Conservation (phyloP, 2,113 vertebrate genomes). For the Camelus dromedarius region DNA sequence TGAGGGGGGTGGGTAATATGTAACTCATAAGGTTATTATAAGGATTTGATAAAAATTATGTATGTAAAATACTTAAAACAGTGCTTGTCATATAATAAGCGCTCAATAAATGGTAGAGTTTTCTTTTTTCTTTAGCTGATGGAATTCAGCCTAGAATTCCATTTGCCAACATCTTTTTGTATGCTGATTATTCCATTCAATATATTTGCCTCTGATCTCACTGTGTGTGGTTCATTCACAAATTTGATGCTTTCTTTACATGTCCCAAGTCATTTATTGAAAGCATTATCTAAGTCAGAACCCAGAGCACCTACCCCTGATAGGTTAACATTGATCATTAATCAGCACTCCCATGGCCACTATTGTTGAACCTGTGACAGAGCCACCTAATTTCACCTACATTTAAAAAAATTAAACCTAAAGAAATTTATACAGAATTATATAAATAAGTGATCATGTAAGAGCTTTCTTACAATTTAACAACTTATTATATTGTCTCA, state of each 20-base stretch:
- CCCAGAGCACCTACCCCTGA: neutral
- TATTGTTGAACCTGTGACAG: neutral
- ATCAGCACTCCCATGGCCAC: neutral
- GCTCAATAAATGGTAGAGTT: neutral
- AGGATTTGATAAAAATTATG: slow-evolving; percentile 37
- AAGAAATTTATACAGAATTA: slow-evolving; percentile 2
- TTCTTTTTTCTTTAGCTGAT: neutral
- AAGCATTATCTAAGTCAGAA: neutral
- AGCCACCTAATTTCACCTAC: slow-evolving; percentile 19
- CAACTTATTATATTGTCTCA: neutral
- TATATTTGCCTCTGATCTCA: neutral
- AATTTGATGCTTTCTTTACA: slow-evolving; percentile 28
- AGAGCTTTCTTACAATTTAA: neutral
- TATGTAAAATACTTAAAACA: neutral
- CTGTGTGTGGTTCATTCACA: slow-evolving; percentile 41
- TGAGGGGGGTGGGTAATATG: neutral
- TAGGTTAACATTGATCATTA: neutral
- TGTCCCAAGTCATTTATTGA: slow-evolving; percentile 43
- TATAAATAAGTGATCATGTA: neutral
- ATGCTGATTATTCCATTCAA: slow-evolving; percentile 1
- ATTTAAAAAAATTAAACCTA: slow-evolving; percentile 2
- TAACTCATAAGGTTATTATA: neutral
- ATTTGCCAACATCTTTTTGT: slow-evolving; percentile 23
- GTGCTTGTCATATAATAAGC: neutral
- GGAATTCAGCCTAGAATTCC: neutral